Percentiles rank a stretch among this genome's conserved stretches.
Conservation (phyloP, 2,797 vertebrate species). For the Pampus argenteus region DNA sequence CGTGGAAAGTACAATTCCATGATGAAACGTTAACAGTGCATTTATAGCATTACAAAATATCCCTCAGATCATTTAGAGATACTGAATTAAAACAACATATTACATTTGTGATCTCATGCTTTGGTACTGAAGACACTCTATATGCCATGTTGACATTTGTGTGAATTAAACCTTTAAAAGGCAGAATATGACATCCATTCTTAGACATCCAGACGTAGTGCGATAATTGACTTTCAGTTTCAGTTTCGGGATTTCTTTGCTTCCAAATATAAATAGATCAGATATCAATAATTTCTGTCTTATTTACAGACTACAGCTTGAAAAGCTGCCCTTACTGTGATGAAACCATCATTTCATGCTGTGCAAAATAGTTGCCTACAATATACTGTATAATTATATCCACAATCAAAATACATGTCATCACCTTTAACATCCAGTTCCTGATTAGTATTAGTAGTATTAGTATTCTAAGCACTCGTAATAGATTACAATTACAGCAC, state of each 20-base stretch:
- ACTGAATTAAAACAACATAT: not conserved
- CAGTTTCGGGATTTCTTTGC: slow-evolving; percentile 7
- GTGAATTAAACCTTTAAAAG: slow-evolving; percentile 14
- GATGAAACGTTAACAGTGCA: slow-evolving; percentile 2
- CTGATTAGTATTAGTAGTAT: slow-evolving; percentile 19
- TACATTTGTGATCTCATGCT: slow-evolving; percentile 46
- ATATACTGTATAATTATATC: slow-evolving; percentile 21
- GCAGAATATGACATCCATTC: not conserved
- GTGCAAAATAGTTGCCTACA: slow-evolving; percentile 39
- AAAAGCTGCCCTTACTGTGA: slow-evolving; percentile 8
- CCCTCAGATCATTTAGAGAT: not conserved
- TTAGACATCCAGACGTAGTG: not conserved
- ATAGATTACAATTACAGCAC: slow-evolving; percentile 50
- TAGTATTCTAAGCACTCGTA: slow-evolving; percentile 51
- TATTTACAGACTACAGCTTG: slow-evolving; percentile 47
- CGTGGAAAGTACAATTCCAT: not conserved
- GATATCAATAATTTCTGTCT: slow-evolving; percentile 1
- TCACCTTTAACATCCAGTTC: slow-evolving; percentile 7
- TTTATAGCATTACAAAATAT: slow-evolving; percentile 30
- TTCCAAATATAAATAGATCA: slow-evolving; percentile 20
- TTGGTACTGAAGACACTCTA: slow-evolving; percentile 45
- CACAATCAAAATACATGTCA: slow-evolving; percentile 37
- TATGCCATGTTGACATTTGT: slow-evolving; percentile 26
- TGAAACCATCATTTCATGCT: slow-evolving; percentile 14
- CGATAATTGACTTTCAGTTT: not conserved